Evolutionary conservation across 2,888 invertebrate species (phyloP).

Genomic region (Papilio demoleus): DNA sequence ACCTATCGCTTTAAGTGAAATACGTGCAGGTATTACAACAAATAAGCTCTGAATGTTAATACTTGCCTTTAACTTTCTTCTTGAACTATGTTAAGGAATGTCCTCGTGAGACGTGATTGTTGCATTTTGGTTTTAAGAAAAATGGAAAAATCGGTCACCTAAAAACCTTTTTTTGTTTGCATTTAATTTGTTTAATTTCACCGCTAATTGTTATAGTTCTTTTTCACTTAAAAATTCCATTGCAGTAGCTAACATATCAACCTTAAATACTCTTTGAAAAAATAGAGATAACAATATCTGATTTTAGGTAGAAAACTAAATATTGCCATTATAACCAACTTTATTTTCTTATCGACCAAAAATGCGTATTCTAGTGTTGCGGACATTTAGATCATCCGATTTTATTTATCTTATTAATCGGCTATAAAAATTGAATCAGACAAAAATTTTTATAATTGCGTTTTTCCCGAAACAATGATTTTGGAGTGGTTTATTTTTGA

Average conservation of each 20-base stretch:
- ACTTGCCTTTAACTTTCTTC: slow-evolving; percentile 21
- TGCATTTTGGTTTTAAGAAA: not conserved
- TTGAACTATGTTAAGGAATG: slow-evolving; percentile 13
- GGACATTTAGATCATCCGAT: too few relatives aligned
- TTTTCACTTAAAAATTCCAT: not conserved
- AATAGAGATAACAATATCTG: not conserved
- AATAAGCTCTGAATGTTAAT: slow-evolving; percentile 25
- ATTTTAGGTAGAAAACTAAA: too few relatives aligned
- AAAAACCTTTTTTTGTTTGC: not conserved
- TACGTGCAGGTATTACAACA: slow-evolving; percentile 23
- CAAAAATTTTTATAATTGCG: too few relatives aligned
- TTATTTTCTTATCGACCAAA: too few relatives aligned
- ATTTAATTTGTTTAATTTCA: not conserved
- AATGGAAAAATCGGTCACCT: not conserved
- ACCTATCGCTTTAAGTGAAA: slow-evolving; percentile 32
- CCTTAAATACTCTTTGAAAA: not conserved
- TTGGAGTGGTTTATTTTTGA: too few relatives aligned
- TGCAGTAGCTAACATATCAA: not conserved
- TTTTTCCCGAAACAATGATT: too few relatives aligned
- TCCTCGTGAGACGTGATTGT: not conserved
- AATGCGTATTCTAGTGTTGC: too few relatives aligned
- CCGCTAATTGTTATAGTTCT: not conserved
- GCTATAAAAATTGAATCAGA: too few relatives aligned
- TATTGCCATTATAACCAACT: too few relatives aligned
- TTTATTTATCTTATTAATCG: too few relatives aligned